phyloP scores from a whole-genome alignment of 2,113 vertebrate genomes.

The Ciconia maguari region DNA sequence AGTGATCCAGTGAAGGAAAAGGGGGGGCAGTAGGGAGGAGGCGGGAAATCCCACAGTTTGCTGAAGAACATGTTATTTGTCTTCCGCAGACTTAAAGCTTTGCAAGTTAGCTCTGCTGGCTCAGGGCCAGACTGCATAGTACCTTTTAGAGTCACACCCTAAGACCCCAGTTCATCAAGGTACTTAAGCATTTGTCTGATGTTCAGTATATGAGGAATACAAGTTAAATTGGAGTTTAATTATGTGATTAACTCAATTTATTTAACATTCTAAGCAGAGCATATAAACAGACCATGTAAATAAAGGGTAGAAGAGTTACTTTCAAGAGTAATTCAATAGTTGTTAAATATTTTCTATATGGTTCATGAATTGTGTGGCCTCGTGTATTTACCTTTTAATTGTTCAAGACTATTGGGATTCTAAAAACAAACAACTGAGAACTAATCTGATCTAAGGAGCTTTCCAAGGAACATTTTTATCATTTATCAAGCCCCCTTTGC shows the following conservation, averaged over 20 bases:
- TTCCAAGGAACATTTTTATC: conserved; percentile 64
- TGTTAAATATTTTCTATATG: conserved; percentile 54
- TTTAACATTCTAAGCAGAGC: conserved; percentile 27
- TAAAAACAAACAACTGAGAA: conserved; percentile 56
- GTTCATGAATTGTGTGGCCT: conserved; percentile 40
- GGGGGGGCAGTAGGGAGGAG: not conserved
- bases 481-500: conserved; percentile 73
- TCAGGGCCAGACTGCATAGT: not conserved
- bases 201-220: not conserved
- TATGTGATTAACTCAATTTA: conserved; percentile 34
- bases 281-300: conserved; percentile 41
- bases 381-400: conserved; percentile 50
- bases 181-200: conserved; percentile 37
- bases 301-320: conserved; percentile 5
- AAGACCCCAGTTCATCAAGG: not conserved
- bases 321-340: conserved; percentile 65
- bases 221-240: conserved; percentile 40
- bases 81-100: not conserved
- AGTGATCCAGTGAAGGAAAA: not conserved
- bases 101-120: not conserved
- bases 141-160: conserved; percentile 5
- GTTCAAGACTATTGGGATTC: conserved; percentile 35
- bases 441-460: conserved; percentile 66
- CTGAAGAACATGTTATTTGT: not conserved
- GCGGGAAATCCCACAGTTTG: not conserved